Base-by-base conservation (phyloP, 2,888 invertebrate species). In the Cerastis leucographa region DNA sequence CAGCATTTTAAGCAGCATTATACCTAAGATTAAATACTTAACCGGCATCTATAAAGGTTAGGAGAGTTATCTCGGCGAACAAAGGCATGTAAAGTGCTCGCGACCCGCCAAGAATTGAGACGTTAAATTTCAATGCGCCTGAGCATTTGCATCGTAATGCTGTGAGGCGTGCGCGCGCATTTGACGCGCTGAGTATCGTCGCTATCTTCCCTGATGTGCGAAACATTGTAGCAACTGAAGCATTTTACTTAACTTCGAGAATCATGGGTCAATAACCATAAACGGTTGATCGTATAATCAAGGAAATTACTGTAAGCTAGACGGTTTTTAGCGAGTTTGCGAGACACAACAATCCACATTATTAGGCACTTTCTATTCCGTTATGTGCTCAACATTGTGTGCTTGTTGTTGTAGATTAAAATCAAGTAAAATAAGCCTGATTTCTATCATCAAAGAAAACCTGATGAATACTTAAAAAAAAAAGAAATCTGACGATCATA, bases 71-170 rank as follows among this genome's bases (percentile, higher is more conserved):
- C 84, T 87, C 19, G 82, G 80, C 80, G 85, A 85, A 85, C 85
- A 89, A 90, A 89, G 86, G 87, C 84, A 89, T 88, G 89, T 85
- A 89, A 90, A 91, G 84, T 84, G 82, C 59, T 75, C 77, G 66
- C 77, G 79, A 78, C 78, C 81, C 85, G 80, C 82, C 87, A 85
- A 88, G 85, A 88, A 93, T 93, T 92, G 91, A 93, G 92, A 92
- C 91, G 89, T 93, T 88, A 93, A 92, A 90, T 91, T 90, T 90
- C 90, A 90, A 89, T 89, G 90, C 85, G 85, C 88, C 71, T 66
- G 78, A 74, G 82, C 91, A 89, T 91, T 91, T 89, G 85, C 89
- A 93, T 93, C 91, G 83, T 91, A 92, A 94, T 92, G 84, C 74
- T 87, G 81, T 81, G 85, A 87, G 86, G 88, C 91, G 90, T 90